Percentiles rank a stretch among this genome's conserved stretches.
phyloP scores from a whole-genome alignment of 2,113 vertebrate genomes.

The Pterocles burchelli region DNA sequence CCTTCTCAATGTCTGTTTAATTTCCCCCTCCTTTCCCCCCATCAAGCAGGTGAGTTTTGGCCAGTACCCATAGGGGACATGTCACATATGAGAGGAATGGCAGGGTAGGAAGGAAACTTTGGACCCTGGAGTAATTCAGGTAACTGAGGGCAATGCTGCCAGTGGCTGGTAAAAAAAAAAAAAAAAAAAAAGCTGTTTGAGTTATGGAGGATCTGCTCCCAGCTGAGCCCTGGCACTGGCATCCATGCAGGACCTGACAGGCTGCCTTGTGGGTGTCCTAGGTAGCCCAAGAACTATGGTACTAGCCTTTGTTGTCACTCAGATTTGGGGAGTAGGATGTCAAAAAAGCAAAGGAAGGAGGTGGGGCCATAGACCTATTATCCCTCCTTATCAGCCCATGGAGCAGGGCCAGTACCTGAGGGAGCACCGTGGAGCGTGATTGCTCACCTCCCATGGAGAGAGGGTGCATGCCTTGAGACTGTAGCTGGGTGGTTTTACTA shows the following conservation, averaged over 20 bases:
- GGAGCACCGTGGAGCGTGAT: slow-evolving; percentile 19
- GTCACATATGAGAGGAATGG: not conserved
- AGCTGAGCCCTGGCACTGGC: slow-evolving; percentile 22
- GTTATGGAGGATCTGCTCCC: not conserved
- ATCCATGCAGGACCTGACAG: slow-evolving; percentile 26
- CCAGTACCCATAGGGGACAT: not conserved
- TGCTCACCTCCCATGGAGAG: slow-evolving; percentile 64
- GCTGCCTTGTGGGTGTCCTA: slow-evolving; percentile 55
- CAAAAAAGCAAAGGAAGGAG: slow-evolving; percentile 53
- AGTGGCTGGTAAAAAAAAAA: not conserved
- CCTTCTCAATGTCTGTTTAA: not conserved
- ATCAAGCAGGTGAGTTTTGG: not conserved
- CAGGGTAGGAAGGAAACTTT: not conserved
- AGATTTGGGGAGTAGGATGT: slow-evolving; percentile 42
- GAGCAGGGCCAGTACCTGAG: slow-evolving; percentile 56
- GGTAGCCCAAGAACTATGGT: not conserved
- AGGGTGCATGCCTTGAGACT: slow-evolving; percentile 38
- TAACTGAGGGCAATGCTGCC: not conserved
- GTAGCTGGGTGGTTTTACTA: slow-evolving; percentile 64
- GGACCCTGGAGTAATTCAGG: not conserved
- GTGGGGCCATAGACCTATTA: slow-evolving; percentile 43
- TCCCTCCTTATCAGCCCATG: slow-evolving; percentile 37
- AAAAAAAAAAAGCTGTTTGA: not conserved
- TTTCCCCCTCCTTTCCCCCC: not conserved
- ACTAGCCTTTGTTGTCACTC: slow-evolving; percentile 48